Percentiles rank a stretch among this genome's conserved stretches.
phyloP scores from a whole-genome alignment of 2,113 vertebrate genomes.

The Alaudala cheleensis region DNA sequence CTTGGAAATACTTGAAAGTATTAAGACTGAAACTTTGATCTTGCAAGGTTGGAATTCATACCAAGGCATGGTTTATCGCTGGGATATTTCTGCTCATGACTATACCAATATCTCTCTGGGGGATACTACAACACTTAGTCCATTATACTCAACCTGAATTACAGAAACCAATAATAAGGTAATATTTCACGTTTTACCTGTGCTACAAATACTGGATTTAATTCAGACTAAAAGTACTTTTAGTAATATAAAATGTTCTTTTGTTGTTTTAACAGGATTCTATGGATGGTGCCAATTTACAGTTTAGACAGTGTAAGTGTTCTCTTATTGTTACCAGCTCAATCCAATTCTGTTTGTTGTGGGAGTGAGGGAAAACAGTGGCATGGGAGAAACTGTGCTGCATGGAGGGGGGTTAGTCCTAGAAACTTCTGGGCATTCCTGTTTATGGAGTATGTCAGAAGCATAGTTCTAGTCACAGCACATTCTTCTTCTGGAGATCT shows the following conservation, averaged over 20 bases:
- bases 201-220: neutral
- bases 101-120: constrained; percentile 95
- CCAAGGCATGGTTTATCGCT: constrained; percentile 97
- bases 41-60: constrained; percentile 88
- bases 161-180: constrained; percentile 98
- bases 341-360: neutral
- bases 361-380: neutral
- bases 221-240: neutral
- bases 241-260: constrained; percentile 40
- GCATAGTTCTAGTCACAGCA: neutral
- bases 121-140: constrained; percentile 94
- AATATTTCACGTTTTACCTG: neutral
- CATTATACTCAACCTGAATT: constrained; percentile 97
- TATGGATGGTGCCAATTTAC: constrained; percentile 99
- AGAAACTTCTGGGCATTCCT: neutral
- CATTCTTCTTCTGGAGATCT: neutral
- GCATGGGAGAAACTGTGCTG: neutral
- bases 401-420: neutral
- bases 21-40: neutral
- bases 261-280: constrained; percentile 81
- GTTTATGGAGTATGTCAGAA: neutral
- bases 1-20: neutral
- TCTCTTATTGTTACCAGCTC: constrained; percentile 25
- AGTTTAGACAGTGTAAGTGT: constrained; percentile 97
- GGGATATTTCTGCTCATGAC: constrained; percentile 97